Evolutionary conservation across 1,140 invertebrate species (phyloP).

Genomic region (Caenorhabditis elegans): WBcel235 BX284605.5:11321001-11321500

Average conservation of each 20-base stretch:
- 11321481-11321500: slow-evolving; percentile 54
- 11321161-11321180: slow-evolving; percentile 56
- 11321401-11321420: no score
- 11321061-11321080: slow-evolving; percentile 61
- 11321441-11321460: slow-evolving; percentile 60
- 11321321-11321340: no score
- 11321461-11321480: slow-evolving; percentile 60
- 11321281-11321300: slow-evolving; percentile 53
- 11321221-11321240: slow-evolving; percentile 53
- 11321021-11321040: slow-evolving; percentile 63
- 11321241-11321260: slow-evolving; percentile 64
- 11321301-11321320: no score
- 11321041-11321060: slow-evolving; percentile 55
- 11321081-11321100: slow-evolving; percentile 61
- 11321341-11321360: no score
- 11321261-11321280: slow-evolving; percentile 66
- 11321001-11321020: slow-evolving; percentile 61
- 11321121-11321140: slow-evolving; percentile 62
- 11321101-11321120: slow-evolving; percentile 56
- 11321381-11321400: no score
- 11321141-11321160: slow-evolving; percentile 47
- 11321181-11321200: slow-evolving; percentile 57
- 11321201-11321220: slow-evolving; percentile 62
- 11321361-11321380: no score
- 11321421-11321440: slow-evolving; percentile 59